Evolutionary conservation across 2,888 invertebrate species (phyloP).

Genomic region (Pseudoips prasinana): DNA sequence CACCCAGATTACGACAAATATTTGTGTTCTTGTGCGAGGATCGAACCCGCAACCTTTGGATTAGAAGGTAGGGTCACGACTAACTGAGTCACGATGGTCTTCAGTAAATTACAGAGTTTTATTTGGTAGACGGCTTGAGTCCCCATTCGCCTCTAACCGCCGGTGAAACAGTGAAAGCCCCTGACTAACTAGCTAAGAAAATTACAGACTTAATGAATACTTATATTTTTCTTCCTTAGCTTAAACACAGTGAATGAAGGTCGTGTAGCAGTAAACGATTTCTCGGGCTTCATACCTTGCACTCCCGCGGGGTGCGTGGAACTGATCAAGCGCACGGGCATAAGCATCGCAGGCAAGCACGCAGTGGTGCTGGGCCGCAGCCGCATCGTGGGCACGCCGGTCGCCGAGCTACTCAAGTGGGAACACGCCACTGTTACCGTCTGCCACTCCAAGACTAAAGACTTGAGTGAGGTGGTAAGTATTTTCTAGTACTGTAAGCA

Average conservation of each 20-base stretch:
- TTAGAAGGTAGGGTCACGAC: too few species aligned
- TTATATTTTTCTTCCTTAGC: too few species aligned
- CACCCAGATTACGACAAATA: too few species aligned
- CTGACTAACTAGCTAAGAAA: too few species aligned
- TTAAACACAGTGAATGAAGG: slow-evolving; percentile 97
- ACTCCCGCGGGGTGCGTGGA: slow-evolving; percentile 98
- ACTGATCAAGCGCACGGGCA: slow-evolving; percentile 91
- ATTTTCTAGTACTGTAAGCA: neutral
- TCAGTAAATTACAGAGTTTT: too few species aligned
- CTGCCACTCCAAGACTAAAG: slow-evolving; percentile 96
- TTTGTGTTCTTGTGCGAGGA: too few species aligned
- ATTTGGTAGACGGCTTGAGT: too few species aligned
- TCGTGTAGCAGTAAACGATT: slow-evolving; percentile 93
- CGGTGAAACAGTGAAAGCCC: too few species aligned
- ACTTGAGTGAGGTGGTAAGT: slow-evolving; percentile 88
- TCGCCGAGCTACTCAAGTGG: slow-evolving; percentile 97
- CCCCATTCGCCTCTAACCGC: too few species aligned
- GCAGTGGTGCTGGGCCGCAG: slow-evolving; percentile 98
- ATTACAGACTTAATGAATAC: too few species aligned
- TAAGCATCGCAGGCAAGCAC: slow-evolving; percentile 88
- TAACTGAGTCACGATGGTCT: too few species aligned
- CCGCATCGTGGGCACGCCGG: slow-evolving; percentile 98
- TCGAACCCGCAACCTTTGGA: too few species aligned
- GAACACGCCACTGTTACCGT: slow-evolving; percentile 98
- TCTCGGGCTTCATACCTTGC: slow-evolving; percentile 95